A percentile compares a stretch with the other conserved stretches of the same genome.
These are phyloP conservation scores for Callionymus lyra DNA, from an alignment of 2,113 vertebrate genomes.

Conservation along the genomic window DNA sequence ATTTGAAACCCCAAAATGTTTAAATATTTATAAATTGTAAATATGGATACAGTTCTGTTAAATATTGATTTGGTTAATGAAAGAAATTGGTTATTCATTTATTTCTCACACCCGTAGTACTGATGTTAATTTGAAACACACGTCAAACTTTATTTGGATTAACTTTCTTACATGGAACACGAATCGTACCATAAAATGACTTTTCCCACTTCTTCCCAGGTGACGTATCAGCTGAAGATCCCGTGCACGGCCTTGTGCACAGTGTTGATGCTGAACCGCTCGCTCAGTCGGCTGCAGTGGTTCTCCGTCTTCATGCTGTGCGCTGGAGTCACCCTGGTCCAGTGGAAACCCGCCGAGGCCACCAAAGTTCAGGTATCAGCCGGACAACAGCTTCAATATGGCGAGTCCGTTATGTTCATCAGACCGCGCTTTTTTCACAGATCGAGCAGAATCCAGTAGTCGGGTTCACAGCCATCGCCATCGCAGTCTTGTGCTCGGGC, in stretches of 20 bases:
- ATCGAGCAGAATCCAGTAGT: constrained; percentile 83
- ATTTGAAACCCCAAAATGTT: too few relatives aligned
- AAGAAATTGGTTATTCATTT: too few relatives aligned
- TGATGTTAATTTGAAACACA: too few relatives aligned
- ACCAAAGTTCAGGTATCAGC: constrained; percentile 80
- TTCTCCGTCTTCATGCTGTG: constrained; percentile 90
- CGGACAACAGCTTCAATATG: too few relatives aligned
- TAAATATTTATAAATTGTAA: too few relatives aligned
- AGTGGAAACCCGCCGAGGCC: constrained; percentile 82
- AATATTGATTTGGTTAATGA: too few relatives aligned
- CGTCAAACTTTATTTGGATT: too few relatives aligned
- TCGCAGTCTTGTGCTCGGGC: constrained; percentile 92
- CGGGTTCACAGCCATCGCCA: constrained; percentile 79
- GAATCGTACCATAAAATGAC: not conserved
- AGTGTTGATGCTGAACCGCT: constrained; percentile 86
- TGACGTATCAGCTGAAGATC: constrained; percentile 96
- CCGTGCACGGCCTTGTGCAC: constrained; percentile 92
- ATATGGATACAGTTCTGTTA: too few relatives aligned
- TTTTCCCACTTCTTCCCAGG: constrained; percentile 55
- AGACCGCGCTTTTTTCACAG: constrained; percentile 62
- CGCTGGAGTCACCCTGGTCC: constrained; percentile 83
- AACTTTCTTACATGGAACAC: too few relatives aligned
- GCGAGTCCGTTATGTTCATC: too few relatives aligned
- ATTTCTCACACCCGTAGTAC: too few relatives aligned
- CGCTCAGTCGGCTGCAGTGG: constrained; percentile 88